Conservation (phyloP, 1,140 invertebrate genomes). For the Lepidostoma basale region DNA sequence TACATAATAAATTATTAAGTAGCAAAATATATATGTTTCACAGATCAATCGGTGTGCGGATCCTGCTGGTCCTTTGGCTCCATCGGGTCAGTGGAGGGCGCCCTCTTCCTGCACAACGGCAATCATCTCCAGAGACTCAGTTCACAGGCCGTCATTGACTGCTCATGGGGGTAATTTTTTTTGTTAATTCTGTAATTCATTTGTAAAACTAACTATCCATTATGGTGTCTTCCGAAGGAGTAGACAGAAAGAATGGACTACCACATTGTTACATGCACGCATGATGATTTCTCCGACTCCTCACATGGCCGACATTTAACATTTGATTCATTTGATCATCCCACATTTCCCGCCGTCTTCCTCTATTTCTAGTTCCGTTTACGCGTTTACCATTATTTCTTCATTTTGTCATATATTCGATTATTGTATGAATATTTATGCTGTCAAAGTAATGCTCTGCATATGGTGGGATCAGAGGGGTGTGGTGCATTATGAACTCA, state of each 20-base stretch:
- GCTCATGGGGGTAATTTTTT: constrained; percentile 82
- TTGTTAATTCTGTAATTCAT: constrained; percentile 42
- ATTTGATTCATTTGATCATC: no score
- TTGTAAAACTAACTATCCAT: neutral
- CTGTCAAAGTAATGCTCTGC: no score
- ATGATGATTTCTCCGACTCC: no score
- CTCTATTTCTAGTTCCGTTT: no score
- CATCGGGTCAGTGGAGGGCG: constrained; percentile 90
- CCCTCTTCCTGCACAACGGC: constrained; percentile 84
- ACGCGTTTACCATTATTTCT: neutral
- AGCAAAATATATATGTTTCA: constrained; percentile 15
- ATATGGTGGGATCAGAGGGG: no score
- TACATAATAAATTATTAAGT: neutral
- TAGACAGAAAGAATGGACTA: no score
- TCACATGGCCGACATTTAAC: no score
- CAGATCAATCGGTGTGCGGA: constrained; percentile 94
- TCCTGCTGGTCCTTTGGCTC: constrained; percentile 98
- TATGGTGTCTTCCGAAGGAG: no score
- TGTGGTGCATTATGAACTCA: no score
- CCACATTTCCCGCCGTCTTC: no score
- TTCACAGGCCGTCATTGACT: constrained; percentile 92
- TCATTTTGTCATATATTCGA: neutral
- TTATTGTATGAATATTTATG: neutral
- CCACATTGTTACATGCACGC: no score
- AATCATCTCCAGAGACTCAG: constrained; percentile 81